These are phyloP conservation scores for Mylabris sibirica DNA, from an alignment of 2,888 invertebrate genomes.

Conservation along the genomic window DNA sequence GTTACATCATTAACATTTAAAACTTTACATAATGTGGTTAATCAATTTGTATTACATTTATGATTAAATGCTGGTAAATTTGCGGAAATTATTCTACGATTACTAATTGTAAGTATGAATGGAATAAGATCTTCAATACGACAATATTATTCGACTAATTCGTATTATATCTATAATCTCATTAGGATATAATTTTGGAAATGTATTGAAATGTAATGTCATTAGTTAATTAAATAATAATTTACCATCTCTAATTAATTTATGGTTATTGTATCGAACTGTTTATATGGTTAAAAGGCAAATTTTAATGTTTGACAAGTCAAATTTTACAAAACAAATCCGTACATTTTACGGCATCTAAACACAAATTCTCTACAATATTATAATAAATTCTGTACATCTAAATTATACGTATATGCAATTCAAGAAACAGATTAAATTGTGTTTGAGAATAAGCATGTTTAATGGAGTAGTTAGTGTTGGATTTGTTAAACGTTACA, in stretches of 20 bases:
- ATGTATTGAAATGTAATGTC: no score
- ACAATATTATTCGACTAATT: no score
- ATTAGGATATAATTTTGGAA: no score
- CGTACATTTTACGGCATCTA: no score
- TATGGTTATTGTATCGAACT: neutral
- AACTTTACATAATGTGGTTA: neutral
- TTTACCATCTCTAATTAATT: no score
- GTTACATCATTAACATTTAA: neutral
- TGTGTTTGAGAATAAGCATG: neutral
- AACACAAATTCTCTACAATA: neutral
- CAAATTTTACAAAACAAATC: neutral
- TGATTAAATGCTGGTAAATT: neutral
- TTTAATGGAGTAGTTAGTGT: neutral
- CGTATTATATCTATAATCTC: no score
- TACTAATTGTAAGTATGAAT: no score
- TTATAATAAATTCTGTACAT: neutral
- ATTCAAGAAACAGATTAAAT: conserved; percentile 4
- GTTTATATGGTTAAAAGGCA: neutral
- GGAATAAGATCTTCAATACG: no score
- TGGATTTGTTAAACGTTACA: neutral
- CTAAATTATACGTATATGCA: neutral
- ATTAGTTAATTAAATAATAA: no score
- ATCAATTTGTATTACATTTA: neutral
- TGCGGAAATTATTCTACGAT: neutral
- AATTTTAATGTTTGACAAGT: neutral